These are phyloP conservation scores for Agrotis ipsilon DNA, from an alignment of 2,888 invertebrate species.

Conservation along the genomic window DNA sequence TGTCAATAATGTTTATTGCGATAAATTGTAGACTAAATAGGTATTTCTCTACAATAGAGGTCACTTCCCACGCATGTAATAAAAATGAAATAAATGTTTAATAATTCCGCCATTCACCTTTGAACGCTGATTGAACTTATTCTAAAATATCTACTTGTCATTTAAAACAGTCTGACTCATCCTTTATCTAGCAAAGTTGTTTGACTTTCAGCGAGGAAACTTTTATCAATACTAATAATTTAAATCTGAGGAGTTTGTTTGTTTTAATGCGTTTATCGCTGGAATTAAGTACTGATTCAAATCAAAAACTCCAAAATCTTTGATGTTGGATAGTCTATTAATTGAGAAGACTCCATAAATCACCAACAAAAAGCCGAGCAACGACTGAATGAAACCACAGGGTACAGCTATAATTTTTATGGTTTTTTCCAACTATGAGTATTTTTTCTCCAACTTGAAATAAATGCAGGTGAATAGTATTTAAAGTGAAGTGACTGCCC, in stretches of 20 bases:
- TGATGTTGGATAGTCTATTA: not conserved
- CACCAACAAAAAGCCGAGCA: too few relatives aligned
- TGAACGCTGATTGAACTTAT: constrained; percentile 15
- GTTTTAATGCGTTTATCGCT: too few relatives aligned
- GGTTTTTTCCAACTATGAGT: too few relatives aligned
- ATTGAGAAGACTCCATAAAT: too few relatives aligned
- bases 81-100: constrained; percentile 12
- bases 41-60: constrained; percentile 9
- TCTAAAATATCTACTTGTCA: not conserved
- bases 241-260: too few relatives aligned
- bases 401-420: too few relatives aligned
- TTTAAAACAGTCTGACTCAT: constrained; percentile 31
- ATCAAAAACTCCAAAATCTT: not conserved
- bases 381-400: too few relatives aligned
- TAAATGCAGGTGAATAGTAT: not conserved
- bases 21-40: constrained; percentile 17
- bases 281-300: too few relatives aligned
- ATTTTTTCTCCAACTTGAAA: not conserved
- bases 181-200: not conserved
- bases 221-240: too few relatives aligned
- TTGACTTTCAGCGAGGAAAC: not conserved
- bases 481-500: too few relatives aligned
- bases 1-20: constrained; percentile 30
- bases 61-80: constrained; percentile 38
- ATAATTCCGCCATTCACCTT: constrained; percentile 37